Base-by-base conservation (phyloP, 35 echinoderm and acorn worm species). In the Ptychodera flava region DNA sequence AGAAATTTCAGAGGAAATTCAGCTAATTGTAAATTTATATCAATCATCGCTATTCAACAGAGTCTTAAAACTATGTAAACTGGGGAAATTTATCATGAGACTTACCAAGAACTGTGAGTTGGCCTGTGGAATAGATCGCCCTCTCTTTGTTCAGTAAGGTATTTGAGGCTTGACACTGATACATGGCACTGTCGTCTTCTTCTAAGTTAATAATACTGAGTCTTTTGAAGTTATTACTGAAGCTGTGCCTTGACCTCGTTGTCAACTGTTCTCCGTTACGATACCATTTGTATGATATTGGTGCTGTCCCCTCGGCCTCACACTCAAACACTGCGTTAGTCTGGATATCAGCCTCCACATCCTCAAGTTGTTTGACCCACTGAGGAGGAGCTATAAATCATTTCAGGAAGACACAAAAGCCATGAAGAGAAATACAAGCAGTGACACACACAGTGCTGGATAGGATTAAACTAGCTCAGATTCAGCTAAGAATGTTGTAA, bases 141-240 rank as follows among this genome's bases (percentile, higher is more conserved):
- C 95, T 91, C 31, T 64, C 45, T 64, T 64, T 64, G 22, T 64
- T 64, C 45, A 64, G 45, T 22, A 83, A 33, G 12, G 79, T 36
- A 84, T 93, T 97, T 0, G 35, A 77, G 28, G 95, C 95, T 31
- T 89, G 53, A 83, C 95, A 97, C 88, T 97, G 95, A 80, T 93
- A 97, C 89, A 93, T 97, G 16, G 86, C 95, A 1, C 89, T 88
- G 52, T 97, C 95, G 10, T 34, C 75, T 22, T 91, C 89, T 78
- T 91, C 32, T 31, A 94, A 78, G 35, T 91, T 82, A n/a, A 6
- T 85, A 36, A 94, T 91, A 15, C 30, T 85, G 1, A 94, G 79
- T 0, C 85, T 88, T 76, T 87, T 45, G 16, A 36, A 78, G 28
- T 80, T 79, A 38, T 88, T 94, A 85, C 80, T 78, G 82, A 94